Conservation (phyloP, 2,888 invertebrate genomes). For the Sepiola atlantica region DNA sequence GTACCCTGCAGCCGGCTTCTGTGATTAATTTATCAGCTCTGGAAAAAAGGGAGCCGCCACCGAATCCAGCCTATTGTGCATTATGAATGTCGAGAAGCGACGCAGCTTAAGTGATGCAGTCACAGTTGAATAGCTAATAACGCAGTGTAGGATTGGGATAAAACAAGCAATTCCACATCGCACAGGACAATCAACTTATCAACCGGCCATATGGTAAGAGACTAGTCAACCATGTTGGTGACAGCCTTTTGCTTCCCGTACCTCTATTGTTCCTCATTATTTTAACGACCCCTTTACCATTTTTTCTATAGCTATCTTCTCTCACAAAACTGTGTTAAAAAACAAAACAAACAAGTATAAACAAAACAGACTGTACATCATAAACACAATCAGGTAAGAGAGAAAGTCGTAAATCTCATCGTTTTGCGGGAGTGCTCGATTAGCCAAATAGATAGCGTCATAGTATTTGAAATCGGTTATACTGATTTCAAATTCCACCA, state of each 20-base stretch:
- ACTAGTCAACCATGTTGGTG: not conserved
- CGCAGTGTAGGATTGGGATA: not conserved
- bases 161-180: not conserved
- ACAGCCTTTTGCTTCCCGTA: not conserved
- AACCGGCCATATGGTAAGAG: not conserved
- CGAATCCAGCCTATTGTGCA: not conserved
- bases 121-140: not conserved
- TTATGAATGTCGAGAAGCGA: not conserved
- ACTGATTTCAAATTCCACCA: no score
- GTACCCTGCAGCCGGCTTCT: not conserved
- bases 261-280: not conserved
- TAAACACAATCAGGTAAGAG: no score
- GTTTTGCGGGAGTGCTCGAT: no score
- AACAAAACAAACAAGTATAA: no score
- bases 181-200: not conserved
- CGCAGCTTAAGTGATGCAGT: not conserved
- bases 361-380: no score
- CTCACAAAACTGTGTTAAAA: no score
- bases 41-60: not conserved
- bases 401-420: no score
- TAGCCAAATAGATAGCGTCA: no score
- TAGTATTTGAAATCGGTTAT: no score
- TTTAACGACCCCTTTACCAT: no score
- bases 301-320: no score
- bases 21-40: not conserved